Evolutionary conservation across 2,888 invertebrate genomes (phyloP), one percentile per base, ranked within the genome.

Genomic region (Phymatocera aterrima): DNA sequence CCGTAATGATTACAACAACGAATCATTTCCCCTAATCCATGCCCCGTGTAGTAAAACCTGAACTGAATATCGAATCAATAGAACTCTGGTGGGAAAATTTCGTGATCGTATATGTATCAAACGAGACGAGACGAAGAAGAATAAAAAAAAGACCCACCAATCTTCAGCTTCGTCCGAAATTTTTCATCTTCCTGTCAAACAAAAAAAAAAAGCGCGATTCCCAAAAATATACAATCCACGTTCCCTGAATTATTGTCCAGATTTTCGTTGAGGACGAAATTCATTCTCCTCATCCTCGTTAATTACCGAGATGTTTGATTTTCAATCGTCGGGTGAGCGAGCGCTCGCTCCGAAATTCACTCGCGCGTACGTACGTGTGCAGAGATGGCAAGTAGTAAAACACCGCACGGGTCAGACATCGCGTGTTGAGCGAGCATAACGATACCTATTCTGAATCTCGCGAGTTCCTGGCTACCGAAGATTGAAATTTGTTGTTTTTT

Each of bases 381-480:
- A n/a, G n/a, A 24, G 24, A 24, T 24, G 57, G 57, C 37, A 64
- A 64, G 61, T 64, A 64, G 61, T 64, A 64, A 64, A 12, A 18
- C 34, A n/a, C 34, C 37, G 61, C 8, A 37, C 37, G 15, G 61
- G 61, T 64, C 61, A 64, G 61, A 64, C 37, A 21, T 1, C 61
- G 37, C 34, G 18, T 15, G n/a, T 61, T 1, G 10, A 64, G 37
- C n/a, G n/a, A n/a, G n/a, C n/a, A n/a, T n/a, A n/a, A n/a, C n/a
- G n/a, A n/a, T n/a, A n/a, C n/a, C n/a, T n/a, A 54, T 54, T 54
- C 2, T 3, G 21, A 21, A 54, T 54, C 54, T 54, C 12, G 54
- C 5, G 21, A 18, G 21, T 54, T 54, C 10, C 10, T 24, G 24
- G 2, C 1, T n/a, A n/a, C 8, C 54, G 21, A 54, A 6, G 10